These are phyloP conservation scores for Alces alces DNA, from an alignment of 2,113 vertebrate species.

Conservation along the genomic window DNA sequence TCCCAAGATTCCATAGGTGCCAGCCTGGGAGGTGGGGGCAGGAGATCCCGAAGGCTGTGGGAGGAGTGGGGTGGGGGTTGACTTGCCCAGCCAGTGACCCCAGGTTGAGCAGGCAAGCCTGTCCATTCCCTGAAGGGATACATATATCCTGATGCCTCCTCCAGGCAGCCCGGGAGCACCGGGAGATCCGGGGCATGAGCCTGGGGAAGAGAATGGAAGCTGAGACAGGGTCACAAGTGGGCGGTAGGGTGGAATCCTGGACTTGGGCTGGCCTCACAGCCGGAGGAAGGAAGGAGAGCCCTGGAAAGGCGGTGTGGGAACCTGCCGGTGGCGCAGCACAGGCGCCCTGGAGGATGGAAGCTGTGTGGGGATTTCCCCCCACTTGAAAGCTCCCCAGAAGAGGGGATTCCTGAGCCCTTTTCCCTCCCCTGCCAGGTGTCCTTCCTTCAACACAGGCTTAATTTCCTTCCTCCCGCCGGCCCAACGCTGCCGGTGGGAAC, in stretches of 20 bases:
- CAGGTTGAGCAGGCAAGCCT: neutral
- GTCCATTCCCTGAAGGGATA: neutral
- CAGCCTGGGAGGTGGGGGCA: neutral
- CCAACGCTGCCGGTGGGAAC: neutral
- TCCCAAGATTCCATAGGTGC: neutral
- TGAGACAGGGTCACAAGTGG: neutral
- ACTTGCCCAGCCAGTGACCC: neutral
- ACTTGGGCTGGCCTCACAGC: neutral
- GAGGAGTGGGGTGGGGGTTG: neutral
- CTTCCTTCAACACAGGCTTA: constrained; percentile 67
- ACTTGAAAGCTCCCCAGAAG: constrained; percentile 46
- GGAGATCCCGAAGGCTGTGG: neutral
- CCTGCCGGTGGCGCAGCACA: neutral
- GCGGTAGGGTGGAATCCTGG: neutral
- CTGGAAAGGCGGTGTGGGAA: neutral
- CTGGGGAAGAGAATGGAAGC: neutral
- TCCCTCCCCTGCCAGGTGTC: constrained; percentile 59
- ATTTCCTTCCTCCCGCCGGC: constrained; percentile 49
- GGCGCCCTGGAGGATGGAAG: neutral
- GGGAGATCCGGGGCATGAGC: neutral
- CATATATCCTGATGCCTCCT: neutral
- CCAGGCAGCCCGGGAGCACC: neutral
- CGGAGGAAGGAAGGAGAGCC: neutral
- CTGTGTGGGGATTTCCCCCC: constrained; percentile 51
- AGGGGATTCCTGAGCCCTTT: constrained; percentile 54